Percentiles rank a stretch among this genome's conserved stretches.
These are phyloP conservation scores for Falco peregrinus DNA, from an alignment of 2,797 vertebrate genomes.

Conservation along the genomic window DNA sequence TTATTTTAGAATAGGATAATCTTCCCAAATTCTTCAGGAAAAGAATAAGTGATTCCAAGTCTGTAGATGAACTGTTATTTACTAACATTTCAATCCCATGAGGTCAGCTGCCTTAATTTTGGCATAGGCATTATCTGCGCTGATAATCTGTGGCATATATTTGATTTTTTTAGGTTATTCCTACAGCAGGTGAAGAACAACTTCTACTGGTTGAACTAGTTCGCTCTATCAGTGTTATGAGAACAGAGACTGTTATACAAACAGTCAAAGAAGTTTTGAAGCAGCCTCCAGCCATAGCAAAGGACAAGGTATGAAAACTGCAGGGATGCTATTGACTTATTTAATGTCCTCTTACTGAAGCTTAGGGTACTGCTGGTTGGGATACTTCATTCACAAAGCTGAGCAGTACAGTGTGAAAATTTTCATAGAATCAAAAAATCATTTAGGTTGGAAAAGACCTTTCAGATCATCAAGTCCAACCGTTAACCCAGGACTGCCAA, in stretches of 20 bases:
- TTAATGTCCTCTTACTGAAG: background rate
- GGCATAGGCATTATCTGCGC: background rate
- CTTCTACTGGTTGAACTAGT: slow-evolving; percentile 95
- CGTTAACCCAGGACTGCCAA: no score
- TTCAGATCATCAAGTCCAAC: no score
- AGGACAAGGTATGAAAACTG: slow-evolving; percentile 87
- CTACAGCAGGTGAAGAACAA: slow-evolving; percentile 92
- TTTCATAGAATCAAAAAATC: background rate
- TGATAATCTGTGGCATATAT: background rate
- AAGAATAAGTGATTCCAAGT: background rate
- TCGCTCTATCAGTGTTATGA: slow-evolving; percentile 97
- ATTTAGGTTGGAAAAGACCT: no score
- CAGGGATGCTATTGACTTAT: background rate
- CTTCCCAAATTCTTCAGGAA: background rate
- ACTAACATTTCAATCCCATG: background rate
- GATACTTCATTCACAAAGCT: background rate
- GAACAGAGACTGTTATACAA: slow-evolving; percentile 95
- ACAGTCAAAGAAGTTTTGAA: slow-evolving; percentile 98
- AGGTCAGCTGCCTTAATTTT: background rate
- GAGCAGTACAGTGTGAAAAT: background rate
- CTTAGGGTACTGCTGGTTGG: background rate
- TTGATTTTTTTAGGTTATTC: slow-evolving; percentile 86
- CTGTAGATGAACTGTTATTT: background rate
- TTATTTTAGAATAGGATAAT: background rate
- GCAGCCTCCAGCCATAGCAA: slow-evolving; percentile 96